Percentiles rank a stretch among this genome's conserved stretches.
These are phyloP conservation scores for Philereme transversata DNA, from an alignment of 2,888 invertebrate genomes.

Conservation along the genomic window DNA sequence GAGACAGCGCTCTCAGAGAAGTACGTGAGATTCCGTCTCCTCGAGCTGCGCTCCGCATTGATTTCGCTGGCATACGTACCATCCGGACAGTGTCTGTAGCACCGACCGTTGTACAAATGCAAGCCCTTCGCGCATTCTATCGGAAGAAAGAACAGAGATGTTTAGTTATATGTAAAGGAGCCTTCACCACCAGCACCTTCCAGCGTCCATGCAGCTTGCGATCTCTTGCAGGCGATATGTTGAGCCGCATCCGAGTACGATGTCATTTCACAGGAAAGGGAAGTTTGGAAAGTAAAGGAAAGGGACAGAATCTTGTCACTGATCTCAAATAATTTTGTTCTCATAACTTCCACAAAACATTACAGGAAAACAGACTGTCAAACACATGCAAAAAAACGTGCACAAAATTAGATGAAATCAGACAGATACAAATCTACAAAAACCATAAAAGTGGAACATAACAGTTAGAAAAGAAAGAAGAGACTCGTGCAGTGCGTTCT, in stretches of 20 bases:
- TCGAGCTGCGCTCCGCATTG: conserved; percentile 64
- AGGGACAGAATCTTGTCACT: conserved; percentile 79
- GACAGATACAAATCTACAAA: conserved; percentile 42
- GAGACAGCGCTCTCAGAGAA: conserved; percentile 56
- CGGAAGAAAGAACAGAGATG: conserved; percentile 75
- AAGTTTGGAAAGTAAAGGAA: conserved; percentile 53
- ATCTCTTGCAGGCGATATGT: conserved; percentile 64
- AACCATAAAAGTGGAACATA: conserved; percentile 31
- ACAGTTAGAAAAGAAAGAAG: conserved; percentile 30
- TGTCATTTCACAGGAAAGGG: conserved; percentile 54
- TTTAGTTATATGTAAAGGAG: conserved; percentile 63
- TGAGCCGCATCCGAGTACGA: conserved; percentile 63
- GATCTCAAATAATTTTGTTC: conserved; percentile 80
- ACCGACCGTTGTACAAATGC: conserved; percentile 85
- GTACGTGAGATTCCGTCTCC: conserved; percentile 71
- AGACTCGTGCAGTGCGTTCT: conserved; percentile 31
- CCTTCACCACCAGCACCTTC: conserved; percentile 77
- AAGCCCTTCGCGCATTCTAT: conserved; percentile 87
- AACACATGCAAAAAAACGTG: conserved; percentile 60
- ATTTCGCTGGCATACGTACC: conserved; percentile 76
- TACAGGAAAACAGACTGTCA: conserved; percentile 54
- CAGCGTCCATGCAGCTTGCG: conserved; percentile 78
- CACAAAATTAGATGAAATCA: conserved; percentile 82
- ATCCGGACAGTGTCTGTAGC: conserved; percentile 84
- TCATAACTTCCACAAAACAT: conserved; percentile 27